Conservation (phyloP, 1,140 invertebrate species). For the Drepana arcuata region DNA sequence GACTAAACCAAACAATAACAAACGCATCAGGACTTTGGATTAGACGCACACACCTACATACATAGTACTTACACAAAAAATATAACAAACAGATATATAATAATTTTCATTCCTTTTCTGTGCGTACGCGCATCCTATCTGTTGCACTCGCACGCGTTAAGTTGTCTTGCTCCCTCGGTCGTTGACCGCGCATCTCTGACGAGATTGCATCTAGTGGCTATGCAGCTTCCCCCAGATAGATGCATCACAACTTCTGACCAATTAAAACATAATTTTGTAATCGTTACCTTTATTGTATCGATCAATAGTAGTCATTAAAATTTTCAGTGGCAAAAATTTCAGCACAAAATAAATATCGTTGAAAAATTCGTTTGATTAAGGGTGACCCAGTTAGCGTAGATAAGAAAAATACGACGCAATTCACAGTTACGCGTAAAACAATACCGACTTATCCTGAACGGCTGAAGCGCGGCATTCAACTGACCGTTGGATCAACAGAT, state of each 20-base stretch:
- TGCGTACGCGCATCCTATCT: slow-evolving; percentile 61
- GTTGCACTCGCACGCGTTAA: slow-evolving; percentile 32
- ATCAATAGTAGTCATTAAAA: no score
- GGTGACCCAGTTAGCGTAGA: slow-evolving; percentile 38
- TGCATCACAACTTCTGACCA: slow-evolving; percentile 48
- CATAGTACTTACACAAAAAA: slow-evolving; percentile 22
- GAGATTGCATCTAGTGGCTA: slow-evolving; percentile 67
- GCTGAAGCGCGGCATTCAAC: slow-evolving; percentile 11
- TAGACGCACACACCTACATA: slow-evolving; percentile 26
- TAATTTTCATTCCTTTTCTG: slow-evolving; percentile 67
- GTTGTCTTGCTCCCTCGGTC: slow-evolving; percentile 46
- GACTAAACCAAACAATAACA: slow-evolving; percentile 38
- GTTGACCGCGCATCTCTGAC: slow-evolving; percentile 59
- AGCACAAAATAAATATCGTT: no score
- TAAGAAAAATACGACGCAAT: slow-evolving; percentile 45
- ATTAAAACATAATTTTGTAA: slow-evolving; percentile 53
- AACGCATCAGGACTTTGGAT: slow-evolving; percentile 21
- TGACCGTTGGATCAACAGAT: slow-evolving; percentile 43
- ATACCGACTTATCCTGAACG: slow-evolving; percentile 5
- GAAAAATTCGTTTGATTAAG: slow-evolving; percentile 36
- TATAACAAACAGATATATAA: slow-evolving; percentile 64
- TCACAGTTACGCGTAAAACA: slow-evolving; percentile 6
- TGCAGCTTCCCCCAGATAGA: slow-evolving; percentile 62
- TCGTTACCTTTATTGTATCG: no score
- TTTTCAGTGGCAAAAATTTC: no score